Evolutionary conservation across 1,140 invertebrate genomes (phyloP), one percentile per base, ranked within the genome.

Genomic region (Elysia chlorotica): DNA sequence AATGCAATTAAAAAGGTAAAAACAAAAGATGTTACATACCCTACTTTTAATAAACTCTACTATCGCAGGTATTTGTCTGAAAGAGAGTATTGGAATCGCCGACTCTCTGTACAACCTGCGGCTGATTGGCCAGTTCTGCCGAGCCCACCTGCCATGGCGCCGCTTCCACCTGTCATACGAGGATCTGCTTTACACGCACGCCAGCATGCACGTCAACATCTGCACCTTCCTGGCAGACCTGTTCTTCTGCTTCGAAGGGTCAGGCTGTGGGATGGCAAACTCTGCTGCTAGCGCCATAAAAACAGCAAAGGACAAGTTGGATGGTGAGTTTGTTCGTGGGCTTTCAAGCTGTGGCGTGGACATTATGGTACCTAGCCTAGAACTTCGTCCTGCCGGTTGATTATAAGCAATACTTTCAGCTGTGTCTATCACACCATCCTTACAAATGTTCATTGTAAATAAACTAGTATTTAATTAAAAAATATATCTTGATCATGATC

Each of bases 61-160:
- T 6, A 91, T 77, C 87, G 37, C 79, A 89, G 90, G 89, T 79
- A 87, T 90, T 31, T 89, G 84, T 65, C 79, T 90, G 36, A 89
- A 89, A 68, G 85, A 88, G 65, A 83, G 84, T 59, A 82, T 89
- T 25, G 88, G 85, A n/a, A 88, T 95, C 54, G 92, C 93, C 73
- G 96, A 99, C 87, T 97, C 95, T 68, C 91, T 98, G 75, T 94
- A 97, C 88, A 99, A 99, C 89, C 91, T 99, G 33, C 92, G 93
- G 79, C 89, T 98, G 77, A 92, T 99, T 56, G 91, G 94, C 82
- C 91, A 92, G 79, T 98, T 99, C 89, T 98, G 96, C 86, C 88
- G 91, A 76, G 84, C 87, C 19, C 90, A 91, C 85, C 90, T 99
- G 83, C 92, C 94, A 81, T 93, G 96, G 83, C 61, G 62, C 25